Evolutionary conservation across 2,797 vertebrate species (phyloP).

Genomic region (Manis javanica): DNA sequence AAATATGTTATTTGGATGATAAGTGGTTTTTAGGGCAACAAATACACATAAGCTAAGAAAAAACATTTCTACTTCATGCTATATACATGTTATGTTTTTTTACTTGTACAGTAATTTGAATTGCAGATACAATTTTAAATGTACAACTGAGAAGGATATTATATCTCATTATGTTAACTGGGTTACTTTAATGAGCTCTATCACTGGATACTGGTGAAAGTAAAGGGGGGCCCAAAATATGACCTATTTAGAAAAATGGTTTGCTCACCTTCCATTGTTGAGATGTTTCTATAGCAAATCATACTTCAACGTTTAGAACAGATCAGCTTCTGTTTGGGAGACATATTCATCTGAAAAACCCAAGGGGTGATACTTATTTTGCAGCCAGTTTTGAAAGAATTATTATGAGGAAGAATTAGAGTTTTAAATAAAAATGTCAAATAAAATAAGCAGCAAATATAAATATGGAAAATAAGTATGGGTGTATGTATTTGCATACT

Average conservation of each 20-base stretch:
- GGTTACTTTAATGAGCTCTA: constrained; percentile 71
- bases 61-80: constrained; percentile 62
- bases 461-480: neutral
- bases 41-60: constrained; percentile 62
- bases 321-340: constrained; percentile 1
- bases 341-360: neutral
- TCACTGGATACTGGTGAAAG: constrained; percentile 56
- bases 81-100: constrained; percentile 73
- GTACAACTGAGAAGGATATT: constrained; percentile 83
- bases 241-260: constrained; percentile 72
- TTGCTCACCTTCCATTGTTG: constrained; percentile 20
- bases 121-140: constrained; percentile 81
- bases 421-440: neutral
- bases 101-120: constrained; percentile 82
- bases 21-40: neutral
- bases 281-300: constrained; percentile 58
- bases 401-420: neutral
- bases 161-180: constrained; percentile 80
- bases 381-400: neutral
- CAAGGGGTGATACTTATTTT: neutral
- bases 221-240: constrained; percentile 28
- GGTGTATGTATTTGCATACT: neutral
- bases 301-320: constrained; percentile 52
- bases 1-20: constrained; percentile 59
- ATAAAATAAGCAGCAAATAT: neutral